A percentile compares a stretch with the other conserved stretches of the same genome.
phyloP scores from a whole-genome alignment of 2,888 invertebrate genomes.

The Archips crataeganus region DNA sequence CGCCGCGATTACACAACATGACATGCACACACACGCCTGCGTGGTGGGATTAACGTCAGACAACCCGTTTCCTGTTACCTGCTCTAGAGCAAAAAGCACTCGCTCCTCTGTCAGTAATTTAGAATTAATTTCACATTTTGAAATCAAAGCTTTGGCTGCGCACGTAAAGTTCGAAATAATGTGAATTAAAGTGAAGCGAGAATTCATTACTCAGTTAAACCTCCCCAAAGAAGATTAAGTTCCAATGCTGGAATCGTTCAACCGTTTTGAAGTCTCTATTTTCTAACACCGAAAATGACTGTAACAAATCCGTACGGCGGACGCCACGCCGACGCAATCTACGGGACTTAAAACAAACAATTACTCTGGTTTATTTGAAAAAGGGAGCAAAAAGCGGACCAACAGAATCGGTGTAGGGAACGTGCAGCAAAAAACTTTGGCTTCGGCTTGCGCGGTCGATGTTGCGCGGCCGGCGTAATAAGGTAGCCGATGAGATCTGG shows the following conservation, averaged over 20 bases:
- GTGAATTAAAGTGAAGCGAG: constrained; percentile 43
- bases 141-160: constrained; percentile 57
- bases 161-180: constrained; percentile 44
- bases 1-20: constrained; percentile 69
- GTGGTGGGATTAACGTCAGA: constrained; percentile 77
- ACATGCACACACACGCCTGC: constrained; percentile 62
- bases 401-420: constrained; percentile 83
- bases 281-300: constrained; percentile 74
- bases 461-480: constrained; percentile 70
- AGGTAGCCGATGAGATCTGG: constrained; percentile 65
- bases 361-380: constrained; percentile 84
- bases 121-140: constrained; percentile 79
- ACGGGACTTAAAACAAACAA: constrained; percentile 84
- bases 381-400: constrained; percentile 80
- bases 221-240: constrained; percentile 49
- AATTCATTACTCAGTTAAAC: constrained; percentile 46
- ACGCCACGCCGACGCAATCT: constrained; percentile 65
- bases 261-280: constrained; percentile 80
- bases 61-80: constrained; percentile 85
- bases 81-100: constrained; percentile 77
- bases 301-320: constrained; percentile 79
- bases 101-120: constrained; percentile 68
- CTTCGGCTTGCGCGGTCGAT: constrained; percentile 64
- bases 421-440: constrained; percentile 77
- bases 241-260: constrained; percentile 59